These are phyloP conservation scores for Aphrophora alni DNA, from an alignment of 2,888 invertebrate genomes.

Conservation along the genomic window DNA sequence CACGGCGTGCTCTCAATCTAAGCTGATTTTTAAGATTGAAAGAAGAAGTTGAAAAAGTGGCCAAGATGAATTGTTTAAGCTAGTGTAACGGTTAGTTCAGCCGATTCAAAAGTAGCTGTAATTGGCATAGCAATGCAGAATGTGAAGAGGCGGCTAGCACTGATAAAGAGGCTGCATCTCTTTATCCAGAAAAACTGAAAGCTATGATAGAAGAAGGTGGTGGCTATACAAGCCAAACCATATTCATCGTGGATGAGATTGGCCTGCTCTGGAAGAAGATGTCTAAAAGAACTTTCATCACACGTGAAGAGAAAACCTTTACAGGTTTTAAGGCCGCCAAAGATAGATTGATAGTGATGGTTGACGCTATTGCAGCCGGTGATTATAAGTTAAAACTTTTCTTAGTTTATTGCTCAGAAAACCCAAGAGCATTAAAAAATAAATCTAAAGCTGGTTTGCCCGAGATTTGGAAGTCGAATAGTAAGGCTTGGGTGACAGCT, in stretches of 20 bases:
- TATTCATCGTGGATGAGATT: slow-evolving; percentile 41
- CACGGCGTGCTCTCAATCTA: no score
- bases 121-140: no score
- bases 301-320: slow-evolving; percentile 52
- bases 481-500: slow-evolving; percentile 48
- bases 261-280: slow-evolving; percentile 53
- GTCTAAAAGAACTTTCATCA: slow-evolving; percentile 53
- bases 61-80: no score
- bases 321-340: slow-evolving; percentile 51
- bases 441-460: no score
- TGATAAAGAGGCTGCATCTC: no score
- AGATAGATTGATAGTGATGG: slow-evolving; percentile 51
- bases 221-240: not conserved
- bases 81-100: no score
- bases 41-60: no score
- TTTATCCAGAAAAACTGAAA: no score
- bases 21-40: no score
- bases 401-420: slow-evolving; percentile 50
- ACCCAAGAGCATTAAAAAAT: slow-evolving; percentile 51
- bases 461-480: slow-evolving; percentile 51
- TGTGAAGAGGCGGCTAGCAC: no score
- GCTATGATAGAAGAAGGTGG: not conserved
- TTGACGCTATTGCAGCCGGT: no score
- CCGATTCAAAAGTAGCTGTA: no score
- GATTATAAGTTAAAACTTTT: slow-evolving; percentile 51